Evolutionary conservation across 2,888 invertebrate genomes (phyloP).

Genomic region (Magallana nippona): DNA sequence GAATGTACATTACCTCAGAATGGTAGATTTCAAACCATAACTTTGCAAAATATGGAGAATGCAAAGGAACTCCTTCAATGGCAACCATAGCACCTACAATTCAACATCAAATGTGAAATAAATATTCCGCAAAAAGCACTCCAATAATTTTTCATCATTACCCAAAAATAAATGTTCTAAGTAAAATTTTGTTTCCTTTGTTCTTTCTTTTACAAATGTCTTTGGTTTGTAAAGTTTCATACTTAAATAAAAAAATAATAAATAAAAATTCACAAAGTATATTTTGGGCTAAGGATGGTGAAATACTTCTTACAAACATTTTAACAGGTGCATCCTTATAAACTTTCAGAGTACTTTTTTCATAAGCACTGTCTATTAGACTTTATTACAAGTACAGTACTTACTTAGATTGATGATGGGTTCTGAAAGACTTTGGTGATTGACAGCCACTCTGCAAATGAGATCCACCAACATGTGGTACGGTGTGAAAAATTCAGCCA

Average conservation of each 20-base stretch:
- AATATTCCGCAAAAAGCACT: background rate
- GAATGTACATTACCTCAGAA: conserved; percentile 83
- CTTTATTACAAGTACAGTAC: conserved; percentile 53
- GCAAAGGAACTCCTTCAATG: conserved; percentile 92
- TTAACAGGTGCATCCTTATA: no score
- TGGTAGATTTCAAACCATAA: conserved; percentile 94
- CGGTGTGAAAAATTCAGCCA: conserved; percentile 89
- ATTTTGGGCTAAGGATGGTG: no score
- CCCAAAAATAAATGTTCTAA: no score
- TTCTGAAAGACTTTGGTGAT: conserved; percentile 91
- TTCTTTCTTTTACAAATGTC: no score
- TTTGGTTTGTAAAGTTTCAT: no score
- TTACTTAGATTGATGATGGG: conserved; percentile 89
- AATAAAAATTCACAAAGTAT: no score
- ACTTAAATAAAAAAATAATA: no score
- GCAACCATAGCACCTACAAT: conserved; percentile 85
- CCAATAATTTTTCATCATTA: background rate
- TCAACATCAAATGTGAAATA: background rate
- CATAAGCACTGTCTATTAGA: no score
- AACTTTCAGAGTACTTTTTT: no score
- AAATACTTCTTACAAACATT: no score
- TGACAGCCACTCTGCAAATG: conserved; percentile 92
- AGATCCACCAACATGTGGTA: conserved; percentile 94
- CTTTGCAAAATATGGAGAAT: conserved; percentile 93
- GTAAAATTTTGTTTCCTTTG: no score